Conservation (phyloP, 2,888 invertebrate genomes). For the Phytoseiulus persimilis region DNA sequence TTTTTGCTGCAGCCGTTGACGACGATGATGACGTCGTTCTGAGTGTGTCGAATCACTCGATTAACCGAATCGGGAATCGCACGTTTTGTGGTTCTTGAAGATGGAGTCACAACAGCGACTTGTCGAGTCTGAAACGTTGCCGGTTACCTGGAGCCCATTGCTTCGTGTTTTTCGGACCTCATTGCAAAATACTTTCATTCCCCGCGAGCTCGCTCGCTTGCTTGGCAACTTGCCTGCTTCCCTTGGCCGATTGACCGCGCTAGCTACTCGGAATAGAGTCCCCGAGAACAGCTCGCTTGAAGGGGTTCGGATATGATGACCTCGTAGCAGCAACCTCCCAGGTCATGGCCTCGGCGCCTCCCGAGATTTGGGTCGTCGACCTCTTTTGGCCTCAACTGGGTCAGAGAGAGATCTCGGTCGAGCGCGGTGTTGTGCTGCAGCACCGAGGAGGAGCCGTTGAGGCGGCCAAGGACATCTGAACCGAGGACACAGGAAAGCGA, state of each 20-base stretch:
- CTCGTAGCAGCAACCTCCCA: not conserved
- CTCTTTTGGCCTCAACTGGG: not conserved
- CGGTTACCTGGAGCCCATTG: not conserved
- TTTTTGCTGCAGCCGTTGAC: not conserved
- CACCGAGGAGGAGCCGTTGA: not conserved
- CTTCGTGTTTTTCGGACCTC: not conserved
- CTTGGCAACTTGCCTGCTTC: not conserved
- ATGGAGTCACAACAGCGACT: not conserved
- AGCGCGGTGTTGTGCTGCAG: not conserved
- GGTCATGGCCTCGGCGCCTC: not conserved
- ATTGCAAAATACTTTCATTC: not conserved
- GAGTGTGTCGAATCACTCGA: not conserved
- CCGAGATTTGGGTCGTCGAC: not conserved
- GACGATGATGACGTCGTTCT: not conserved
- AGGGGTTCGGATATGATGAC: not conserved
- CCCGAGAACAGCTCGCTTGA: not conserved
- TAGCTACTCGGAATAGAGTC: not conserved
- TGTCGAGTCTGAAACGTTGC: not conserved
- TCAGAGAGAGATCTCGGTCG: constrained; percentile 5
- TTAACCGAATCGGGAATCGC: not conserved
- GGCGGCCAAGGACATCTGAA: not conserved
- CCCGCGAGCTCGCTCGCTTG: not conserved
- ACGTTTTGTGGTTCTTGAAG: not conserved
- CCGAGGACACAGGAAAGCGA: not conserved
- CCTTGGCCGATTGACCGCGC: not conserved